Percentiles rank a stretch among this genome's conserved stretches.
These are phyloP conservation scores for Octonoba sinensis DNA, from an alignment of 2,888 invertebrate genomes.

Conservation along the genomic window DNA sequence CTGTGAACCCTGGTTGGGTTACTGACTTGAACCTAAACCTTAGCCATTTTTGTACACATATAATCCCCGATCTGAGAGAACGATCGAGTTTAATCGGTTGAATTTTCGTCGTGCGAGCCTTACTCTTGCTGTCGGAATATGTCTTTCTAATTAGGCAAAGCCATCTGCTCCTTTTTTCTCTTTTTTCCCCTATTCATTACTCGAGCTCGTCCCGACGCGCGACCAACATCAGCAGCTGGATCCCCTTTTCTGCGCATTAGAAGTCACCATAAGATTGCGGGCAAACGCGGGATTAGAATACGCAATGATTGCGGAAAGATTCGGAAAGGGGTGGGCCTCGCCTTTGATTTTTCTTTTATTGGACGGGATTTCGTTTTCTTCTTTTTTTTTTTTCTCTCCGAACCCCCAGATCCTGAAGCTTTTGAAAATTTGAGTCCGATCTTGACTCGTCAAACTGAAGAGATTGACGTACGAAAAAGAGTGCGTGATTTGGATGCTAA, in stretches of 20 bases:
- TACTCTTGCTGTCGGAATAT: slow-evolving; percentile 7
- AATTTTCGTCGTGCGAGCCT: background rate
- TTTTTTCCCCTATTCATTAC: slow-evolving; percentile 15
- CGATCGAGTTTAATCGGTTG: slow-evolving; percentile 11
- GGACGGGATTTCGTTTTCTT: background rate
- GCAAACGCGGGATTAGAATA: slow-evolving; percentile 31
- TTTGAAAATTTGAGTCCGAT: too few relatives aligned
- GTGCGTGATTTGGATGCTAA: too few relatives aligned
- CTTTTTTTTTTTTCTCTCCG: too few relatives aligned
- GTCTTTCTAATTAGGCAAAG: slow-evolving; percentile 31
- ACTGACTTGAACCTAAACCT: too few relatives aligned
- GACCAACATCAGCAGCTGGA: slow-evolving; percentile 24
- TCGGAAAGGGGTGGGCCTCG: background rate
- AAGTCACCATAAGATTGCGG: slow-evolving; percentile 13
- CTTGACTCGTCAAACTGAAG: too few relatives aligned
- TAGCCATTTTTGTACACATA: too few relatives aligned
- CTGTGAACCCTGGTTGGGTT: too few relatives aligned
- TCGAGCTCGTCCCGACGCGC: background rate
- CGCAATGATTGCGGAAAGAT: slow-evolving; percentile 46
- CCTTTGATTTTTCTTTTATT: background rate
- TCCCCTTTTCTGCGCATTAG: slow-evolving; percentile 15
- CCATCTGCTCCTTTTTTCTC: slow-evolving; percentile 26
- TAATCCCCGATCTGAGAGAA: background rate
- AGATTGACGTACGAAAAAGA: too few relatives aligned
- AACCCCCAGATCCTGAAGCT: too few relatives aligned